Base-by-base conservation (phyloP, 2,797 vertebrate species). In the Takifugu ocellatus region DNA sequence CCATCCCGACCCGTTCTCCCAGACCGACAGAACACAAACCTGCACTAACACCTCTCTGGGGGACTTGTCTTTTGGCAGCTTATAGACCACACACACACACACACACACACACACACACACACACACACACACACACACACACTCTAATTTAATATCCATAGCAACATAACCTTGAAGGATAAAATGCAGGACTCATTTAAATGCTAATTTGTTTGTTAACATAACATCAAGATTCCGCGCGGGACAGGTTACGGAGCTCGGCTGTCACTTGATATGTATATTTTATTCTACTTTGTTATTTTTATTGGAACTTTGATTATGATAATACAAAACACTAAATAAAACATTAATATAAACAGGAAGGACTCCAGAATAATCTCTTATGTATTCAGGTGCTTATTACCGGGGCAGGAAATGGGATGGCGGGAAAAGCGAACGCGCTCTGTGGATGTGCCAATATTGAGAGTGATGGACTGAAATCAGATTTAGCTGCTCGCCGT, bases 121-220 rank as follows among this genome's bases (percentile, higher is more conserved):
- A 50, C 63, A 24, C 45, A 49, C 31, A 57, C 69, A 47, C 56
- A 51, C 75, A 69, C 66, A 59, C 76, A 72, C 86, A 87, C 84
- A 78, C 84, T 80, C 83, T 90, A 90, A 91, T 92, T 91, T 91
- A 90, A 92, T 92, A 92, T 92, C 91, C 91, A 92, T 92, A 91
- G 91, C 88, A 91, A 86, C 89, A 87, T 92, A 92, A 92, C 91
- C 91, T 92, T 92, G 91, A 91, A 92, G 89, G 88, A 92, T 91
- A 92, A 90, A 91, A 91, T 89, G 86, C 88, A 84, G 86, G 89
- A 90, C 87, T 92, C 90, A 92, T 92, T 92, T 92, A 92, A 92
- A 92, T 92, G 91, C 91, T 92, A 92, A 92, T 92, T 92, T 92
- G 90, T 92, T 92, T 92, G 91, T 92, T 91, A 92, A 92, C 91